Evolutionary conservation across 2,113 vertebrate genomes (phyloP), one percentile per base, ranked within the genome.

Genomic region (Siniperca chuatsi): DNA sequence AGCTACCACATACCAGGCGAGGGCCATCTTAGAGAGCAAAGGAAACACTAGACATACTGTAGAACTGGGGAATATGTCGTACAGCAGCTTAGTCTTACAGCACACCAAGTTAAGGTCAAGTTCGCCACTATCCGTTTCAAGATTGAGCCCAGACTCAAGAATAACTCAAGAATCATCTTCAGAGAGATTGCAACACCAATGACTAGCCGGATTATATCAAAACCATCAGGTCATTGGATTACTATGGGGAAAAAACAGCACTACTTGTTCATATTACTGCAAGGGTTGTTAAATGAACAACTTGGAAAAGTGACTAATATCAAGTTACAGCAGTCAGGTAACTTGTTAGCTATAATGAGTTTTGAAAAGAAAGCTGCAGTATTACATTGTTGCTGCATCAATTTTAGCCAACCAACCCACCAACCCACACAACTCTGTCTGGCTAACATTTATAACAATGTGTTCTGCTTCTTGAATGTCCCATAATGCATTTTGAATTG

Each of bases 1-100:
- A 87, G 86, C 84, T 75, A 85, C 71, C 82, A 85, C 84, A 90
- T 84, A 86, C 83, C 81, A 86, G 25, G 71, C 40, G 1, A 76
- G 61, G 44, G 83, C 75, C 86, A 87, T 83, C 72, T 83, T 82
- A 58, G 57, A 79, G 64, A 75, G 84, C 73, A 46, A 18, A 81
- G 75, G 85, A 86, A 89, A 89, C 83, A 77, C 72, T 55, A 90
- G 78, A 88, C 76, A 75, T 50, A 60, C 61, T 61, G 81, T 65
- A 66, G 70, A 74, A 67, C 10, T 18, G 50, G 66, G 72, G 65
- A 62, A 75, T 44, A 75, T 79, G 77, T 64, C 21, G 18, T 4
- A 50, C 52, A 20, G 90, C 66, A 29, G 78, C 71, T 60, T 52
- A 64, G 61, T 29, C 67, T 84, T 52, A 73, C 58, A 71, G 62